Base-by-base conservation (phyloP, 92 coral and sea anemone genomes). In the Zoanthus gigantus region DNA sequence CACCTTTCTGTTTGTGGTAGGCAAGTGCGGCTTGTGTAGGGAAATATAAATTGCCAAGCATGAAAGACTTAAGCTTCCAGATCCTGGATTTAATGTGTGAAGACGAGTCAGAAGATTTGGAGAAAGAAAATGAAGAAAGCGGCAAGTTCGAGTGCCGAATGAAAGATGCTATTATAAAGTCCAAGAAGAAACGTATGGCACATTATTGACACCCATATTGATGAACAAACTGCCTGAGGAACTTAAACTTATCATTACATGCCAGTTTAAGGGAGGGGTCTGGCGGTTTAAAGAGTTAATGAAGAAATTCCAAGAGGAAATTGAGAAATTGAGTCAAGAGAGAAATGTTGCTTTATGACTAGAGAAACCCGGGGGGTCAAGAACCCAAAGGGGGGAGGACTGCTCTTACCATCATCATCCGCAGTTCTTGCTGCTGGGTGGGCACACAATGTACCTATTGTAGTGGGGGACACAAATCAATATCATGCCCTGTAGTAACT, bases 281-380 rank as follows among this genome's bases (percentile, higher is more conserved):
- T 86, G 89, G 84, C 60, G 13, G 9, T 30, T 86, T 57, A 44
- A 76, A 54, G 60, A 69, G 18, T 23, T 86, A 44, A 42, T 77
- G 74, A 18, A 58, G 6, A 76, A 46, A 17, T 60, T 86, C 46
- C 66, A 86, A 63, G 82, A 77, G 45, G 89, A 86, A 46, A 16
- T 86, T 75, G 84, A 86, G 54, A 86, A 46, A 16, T 86, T 75
- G 84, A 86, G 54, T 83, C 89, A 28, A 78, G 84, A 23, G 89
- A 86, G 44, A 74, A 37, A 57, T 67, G 83, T 6, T 28, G 52
- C 47, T 79, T 86, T 53, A 44, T 63, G 79, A 58, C 57, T 10
- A 79, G 53, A 60, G 72, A 37, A 15, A 79, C 46, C 57, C 54
- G 37, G 84, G 73, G 83, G 72, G 84, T 9, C 3, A 73, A 79